phyloP scores from a whole-genome alignment of 2,113 vertebrate species.

The Centropus unirufus region DNA sequence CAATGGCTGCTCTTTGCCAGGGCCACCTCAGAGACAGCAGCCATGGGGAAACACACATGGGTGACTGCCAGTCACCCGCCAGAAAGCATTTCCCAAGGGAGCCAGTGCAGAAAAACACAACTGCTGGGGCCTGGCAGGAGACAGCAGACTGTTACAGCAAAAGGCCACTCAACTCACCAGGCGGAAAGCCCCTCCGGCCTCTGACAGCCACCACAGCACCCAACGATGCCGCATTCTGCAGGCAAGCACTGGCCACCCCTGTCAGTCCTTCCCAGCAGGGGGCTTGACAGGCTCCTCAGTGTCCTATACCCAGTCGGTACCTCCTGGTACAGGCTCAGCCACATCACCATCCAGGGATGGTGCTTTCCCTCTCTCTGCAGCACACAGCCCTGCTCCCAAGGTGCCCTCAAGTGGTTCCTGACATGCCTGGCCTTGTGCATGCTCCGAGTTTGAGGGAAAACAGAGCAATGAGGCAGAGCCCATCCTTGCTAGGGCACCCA shows the following conservation, averaged over 20 bases:
- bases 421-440: fast-evolving
- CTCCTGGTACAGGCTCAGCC: neutral
- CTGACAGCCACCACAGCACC: neutral
- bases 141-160: neutral
- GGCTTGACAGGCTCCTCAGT: fast-evolving
- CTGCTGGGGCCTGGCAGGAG: neutral
- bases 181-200: neutral
- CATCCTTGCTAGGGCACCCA: neutral
- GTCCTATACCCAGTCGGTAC: fast-evolving
- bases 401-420: neutral
- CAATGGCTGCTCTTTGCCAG: neutral
- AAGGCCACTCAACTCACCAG: fast-evolving
- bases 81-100: neutral
- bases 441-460: neutral
- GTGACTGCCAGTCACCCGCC: neutral
- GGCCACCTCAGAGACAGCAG: neutral
- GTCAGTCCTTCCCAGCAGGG: neutral
- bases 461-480: neutral
- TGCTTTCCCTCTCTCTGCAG: neutral
- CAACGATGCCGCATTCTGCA: fast-evolving
- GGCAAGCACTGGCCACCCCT: neutral
- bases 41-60: fast-evolving
- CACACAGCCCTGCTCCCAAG: neutral
- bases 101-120: fast-evolving
- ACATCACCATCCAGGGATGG: neutral